phyloP scores from a whole-genome alignment of 92 coral and sea anemone species.

The Zoanthus solanderi region DNA sequence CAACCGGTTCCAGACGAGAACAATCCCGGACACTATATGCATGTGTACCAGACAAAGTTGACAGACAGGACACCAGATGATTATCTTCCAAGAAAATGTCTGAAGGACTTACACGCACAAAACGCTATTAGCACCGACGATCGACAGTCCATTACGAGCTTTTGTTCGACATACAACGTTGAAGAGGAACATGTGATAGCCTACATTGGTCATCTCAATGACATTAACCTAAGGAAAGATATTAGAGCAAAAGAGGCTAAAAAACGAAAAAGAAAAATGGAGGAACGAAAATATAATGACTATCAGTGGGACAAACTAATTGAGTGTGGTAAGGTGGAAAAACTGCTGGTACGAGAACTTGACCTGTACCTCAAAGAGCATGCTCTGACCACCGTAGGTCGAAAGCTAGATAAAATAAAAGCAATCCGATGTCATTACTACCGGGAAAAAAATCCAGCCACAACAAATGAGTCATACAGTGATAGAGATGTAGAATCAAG shows the following conservation, averaged over 20 bases:
- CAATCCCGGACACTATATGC: no score
- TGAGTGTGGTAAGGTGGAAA: conserved; percentile 8
- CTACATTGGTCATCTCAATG: neutral
- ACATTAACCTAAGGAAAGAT: neutral
- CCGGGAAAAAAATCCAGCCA: neutral
- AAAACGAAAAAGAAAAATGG: neutral
- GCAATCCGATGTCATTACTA: conserved; percentile 42
- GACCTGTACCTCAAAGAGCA: neutral
- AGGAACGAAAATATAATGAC: neutral
- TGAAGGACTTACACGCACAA: no score
- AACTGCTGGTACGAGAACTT: neutral
- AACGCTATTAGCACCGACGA: no score
- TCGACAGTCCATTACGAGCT: no score
- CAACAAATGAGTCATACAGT: conserved; percentile 7
- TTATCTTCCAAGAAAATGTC: conserved; percentile 53
- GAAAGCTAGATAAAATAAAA: conserved; percentile 25
- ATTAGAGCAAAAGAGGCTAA: neutral
- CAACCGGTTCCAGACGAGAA: no score
- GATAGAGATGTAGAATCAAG: conserved; percentile 13
- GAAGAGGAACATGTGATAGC: conserved; percentile 46
- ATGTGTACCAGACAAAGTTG: no score
- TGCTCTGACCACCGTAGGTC: neutral
- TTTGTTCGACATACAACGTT: conserved; percentile 15
- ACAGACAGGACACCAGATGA: conserved; percentile 68
- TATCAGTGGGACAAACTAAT: neutral